Evolutionary conservation across 2,888 invertebrate genomes (phyloP).

Genomic region (Orthosia gothica): DNA sequence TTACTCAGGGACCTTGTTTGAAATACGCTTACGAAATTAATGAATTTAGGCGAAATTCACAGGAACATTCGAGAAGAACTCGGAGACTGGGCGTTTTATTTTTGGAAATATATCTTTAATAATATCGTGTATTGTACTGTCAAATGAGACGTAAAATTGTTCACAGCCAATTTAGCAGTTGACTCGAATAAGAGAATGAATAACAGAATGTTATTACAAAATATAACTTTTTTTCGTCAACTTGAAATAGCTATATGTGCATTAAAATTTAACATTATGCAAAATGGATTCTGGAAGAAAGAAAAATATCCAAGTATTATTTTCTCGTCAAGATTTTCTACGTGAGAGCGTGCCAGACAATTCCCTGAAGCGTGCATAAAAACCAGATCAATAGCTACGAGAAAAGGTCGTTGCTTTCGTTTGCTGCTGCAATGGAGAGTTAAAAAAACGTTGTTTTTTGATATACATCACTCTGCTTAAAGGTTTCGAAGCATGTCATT

Average conservation of each 20-base stretch:
- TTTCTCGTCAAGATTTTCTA: not conserved
- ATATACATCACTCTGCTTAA: too few relatives aligned
- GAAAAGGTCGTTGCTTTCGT: not conserved
- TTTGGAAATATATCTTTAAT: slow-evolving; percentile 19
- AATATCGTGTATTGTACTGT: not conserved
- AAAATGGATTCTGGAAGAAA: slow-evolving; percentile 8
- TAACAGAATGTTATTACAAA: slow-evolving; percentile 16
- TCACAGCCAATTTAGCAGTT: slow-evolving; percentile 32
- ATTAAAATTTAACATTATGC: not conserved
- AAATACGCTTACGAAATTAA: slow-evolving; percentile 38
- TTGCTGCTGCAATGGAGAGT: not conserved
- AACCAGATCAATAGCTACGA: not conserved
- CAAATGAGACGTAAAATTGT: slow-evolving; percentile 36
- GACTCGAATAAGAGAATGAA: not conserved
- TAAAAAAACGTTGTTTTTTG: too few relatives aligned
- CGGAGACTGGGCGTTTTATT: slow-evolving; percentile 21
- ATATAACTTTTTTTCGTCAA: slow-evolving; percentile 9
- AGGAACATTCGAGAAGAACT: not conserved
- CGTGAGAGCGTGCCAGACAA: not conserved
- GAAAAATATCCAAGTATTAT: not conserved
- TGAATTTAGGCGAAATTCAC: slow-evolving; percentile 21
- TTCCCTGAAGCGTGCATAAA: not conserved
- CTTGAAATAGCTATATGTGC: not conserved
- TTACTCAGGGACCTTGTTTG: slow-evolving; percentile 35
- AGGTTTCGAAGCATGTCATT: too few relatives aligned